Percentiles rank a stretch among this genome's conserved stretches.
These are phyloP conservation scores for Iguana delicatissima DNA, from an alignment of 2,797 vertebrate genomes.

Conservation along the genomic window DNA sequence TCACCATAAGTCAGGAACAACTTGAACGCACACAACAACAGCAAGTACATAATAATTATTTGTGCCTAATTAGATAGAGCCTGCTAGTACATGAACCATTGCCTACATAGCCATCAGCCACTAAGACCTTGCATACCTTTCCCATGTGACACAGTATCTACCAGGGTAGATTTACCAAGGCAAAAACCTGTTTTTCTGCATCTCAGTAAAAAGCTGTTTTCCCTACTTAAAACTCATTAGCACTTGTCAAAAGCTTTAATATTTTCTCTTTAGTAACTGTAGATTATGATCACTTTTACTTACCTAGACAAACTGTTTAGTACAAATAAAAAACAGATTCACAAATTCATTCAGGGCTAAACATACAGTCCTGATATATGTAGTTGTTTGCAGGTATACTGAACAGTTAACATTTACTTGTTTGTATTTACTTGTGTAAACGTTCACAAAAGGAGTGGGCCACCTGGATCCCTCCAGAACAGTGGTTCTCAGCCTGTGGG, in stretches of 20 bases:
- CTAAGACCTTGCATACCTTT: background rate
- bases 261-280: background rate
- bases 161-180: background rate
- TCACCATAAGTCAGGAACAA: too few relatives aligned
- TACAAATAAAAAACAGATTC: background rate
- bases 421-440: background rate
- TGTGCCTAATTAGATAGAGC: background rate
- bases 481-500: too few relatives aligned
- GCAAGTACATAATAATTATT: background rate
- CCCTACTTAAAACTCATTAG: too few relatives aligned
- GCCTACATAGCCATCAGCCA: background rate
- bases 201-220: background rate
- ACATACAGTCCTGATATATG: background rate
- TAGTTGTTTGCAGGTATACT: background rate
- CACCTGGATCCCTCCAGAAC: background rate
- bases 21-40: too few relatives aligned
- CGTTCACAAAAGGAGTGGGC: background rate
- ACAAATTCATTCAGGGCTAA: background rate
- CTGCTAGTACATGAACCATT: background rate
- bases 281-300: background rate
- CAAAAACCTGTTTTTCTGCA: background rate
- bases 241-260: conserved; percentile 6
- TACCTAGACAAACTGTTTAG: background rate
- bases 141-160: background rate
- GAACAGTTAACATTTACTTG: background rate